These are phyloP conservation scores for Crossocerus cetratus DNA, from an alignment of 2,888 invertebrate species.

Conservation along the genomic window DNA sequence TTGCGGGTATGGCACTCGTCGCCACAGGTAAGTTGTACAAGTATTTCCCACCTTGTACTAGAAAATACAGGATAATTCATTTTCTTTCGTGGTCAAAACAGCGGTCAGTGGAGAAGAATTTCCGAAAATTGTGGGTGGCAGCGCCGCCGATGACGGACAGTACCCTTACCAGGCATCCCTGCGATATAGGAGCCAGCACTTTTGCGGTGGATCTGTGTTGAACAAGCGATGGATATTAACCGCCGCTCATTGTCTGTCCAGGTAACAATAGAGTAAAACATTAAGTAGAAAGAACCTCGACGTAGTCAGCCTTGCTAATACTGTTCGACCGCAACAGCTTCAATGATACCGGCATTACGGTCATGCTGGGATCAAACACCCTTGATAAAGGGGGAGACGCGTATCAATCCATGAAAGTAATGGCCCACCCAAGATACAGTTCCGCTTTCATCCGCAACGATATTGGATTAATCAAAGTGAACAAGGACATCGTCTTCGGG, in stretches of 20 bases:
- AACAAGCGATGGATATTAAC: slow-evolving; percentile 79
- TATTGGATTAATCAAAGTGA: slow-evolving; percentile 69
- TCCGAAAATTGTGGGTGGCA: slow-evolving; percentile 78
- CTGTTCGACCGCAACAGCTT: slow-evolving; percentile 55
- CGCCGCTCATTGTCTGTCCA: slow-evolving; percentile 80
- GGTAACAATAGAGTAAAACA: slow-evolving; percentile 68
- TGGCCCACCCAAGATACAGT: slow-evolving; percentile 66
- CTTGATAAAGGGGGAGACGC: slow-evolving; percentile 68
- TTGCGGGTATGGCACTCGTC: slow-evolving; percentile 2
- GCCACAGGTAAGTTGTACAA: slow-evolving; percentile 34
- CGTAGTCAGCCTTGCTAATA: background rate
- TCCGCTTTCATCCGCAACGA: slow-evolving; percentile 69
- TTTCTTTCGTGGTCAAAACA: slow-evolving; percentile 7
- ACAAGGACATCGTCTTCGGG: slow-evolving; percentile 66
- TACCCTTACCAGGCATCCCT: slow-evolving; percentile 80
- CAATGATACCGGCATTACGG: slow-evolving; percentile 65
- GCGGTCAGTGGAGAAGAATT: slow-evolving; percentile 38
- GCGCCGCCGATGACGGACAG: slow-evolving; percentile 79
- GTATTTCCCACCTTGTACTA: background rate
- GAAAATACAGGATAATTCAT: background rate
- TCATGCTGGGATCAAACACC: slow-evolving; percentile 69
- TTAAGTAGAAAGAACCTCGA: too few species aligned
- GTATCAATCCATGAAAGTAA: slow-evolving; percentile 61
- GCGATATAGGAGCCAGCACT: slow-evolving; percentile 78
- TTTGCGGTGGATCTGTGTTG: slow-evolving; percentile 81